phyloP scores from a whole-genome alignment of 2,888 invertebrate genomes.

The Lordiphosa andalusiaca region DNA sequence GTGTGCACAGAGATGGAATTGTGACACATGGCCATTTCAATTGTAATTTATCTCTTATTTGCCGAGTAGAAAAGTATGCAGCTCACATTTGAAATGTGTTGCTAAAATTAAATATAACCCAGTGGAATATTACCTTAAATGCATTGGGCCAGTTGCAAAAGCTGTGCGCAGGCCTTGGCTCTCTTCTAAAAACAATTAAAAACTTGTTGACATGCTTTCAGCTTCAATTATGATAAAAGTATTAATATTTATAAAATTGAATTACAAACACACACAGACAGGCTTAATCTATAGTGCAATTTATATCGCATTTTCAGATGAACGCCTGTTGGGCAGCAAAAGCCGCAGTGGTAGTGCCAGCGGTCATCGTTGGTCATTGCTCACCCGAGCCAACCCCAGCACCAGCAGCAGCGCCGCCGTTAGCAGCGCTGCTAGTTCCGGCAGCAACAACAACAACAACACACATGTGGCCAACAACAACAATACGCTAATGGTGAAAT shows the following conservation, averaged over 20 bases:
- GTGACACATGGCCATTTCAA: constrained; percentile 1
- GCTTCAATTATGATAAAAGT: constrained; percentile 36
- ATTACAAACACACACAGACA: constrained; percentile 1
- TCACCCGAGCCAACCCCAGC: constrained; percentile 46
- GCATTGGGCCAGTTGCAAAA: neutral
- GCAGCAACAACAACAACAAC: constrained; percentile 60
- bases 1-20: neutral
- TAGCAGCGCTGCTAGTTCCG: neutral
- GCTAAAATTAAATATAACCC: too few relatives aligned
- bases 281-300: constrained; percentile 6
- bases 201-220: constrained; percentile 32
- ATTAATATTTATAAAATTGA: neutral
- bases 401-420: constrained; percentile 7
- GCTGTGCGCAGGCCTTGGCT: neutral
- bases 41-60: neutral
- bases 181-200: constrained; percentile 33
- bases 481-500: constrained; percentile 72
- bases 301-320: constrained; percentile 48
- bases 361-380: constrained; percentile 77
- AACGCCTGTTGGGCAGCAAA: constrained; percentile 58
- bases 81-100: neutral
- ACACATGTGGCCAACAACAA: constrained; percentile 67
- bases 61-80: too few relatives aligned
- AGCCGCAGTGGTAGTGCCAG: constrained; percentile 65
- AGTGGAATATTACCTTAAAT: too few relatives aligned